A percentile compares a stretch with the other conserved stretches of the same genome.
Evolutionary conservation across 2,113 vertebrate genomes (phyloP).

Genomic region (Stegastes partitus): DNA sequence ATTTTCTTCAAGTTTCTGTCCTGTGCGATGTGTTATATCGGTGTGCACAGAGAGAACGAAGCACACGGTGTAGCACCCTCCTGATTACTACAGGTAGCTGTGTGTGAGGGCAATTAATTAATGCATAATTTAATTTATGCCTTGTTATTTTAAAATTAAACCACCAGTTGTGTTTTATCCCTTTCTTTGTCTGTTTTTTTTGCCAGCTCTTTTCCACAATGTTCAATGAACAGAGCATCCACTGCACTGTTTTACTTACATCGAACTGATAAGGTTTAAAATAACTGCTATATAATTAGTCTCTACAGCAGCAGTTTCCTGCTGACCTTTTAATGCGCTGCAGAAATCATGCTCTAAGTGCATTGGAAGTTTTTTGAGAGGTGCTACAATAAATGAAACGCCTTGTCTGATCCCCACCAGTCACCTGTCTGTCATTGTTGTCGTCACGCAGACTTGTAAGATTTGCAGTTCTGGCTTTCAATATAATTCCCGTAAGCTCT

Average conservation of each 20-base stretch:
- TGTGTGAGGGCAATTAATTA: constrained; percentile 27
- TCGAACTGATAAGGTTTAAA: constrained; percentile 3
- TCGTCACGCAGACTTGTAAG: neutral
- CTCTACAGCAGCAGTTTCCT: constrained; percentile 5
- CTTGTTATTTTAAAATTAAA: constrained; percentile 38
- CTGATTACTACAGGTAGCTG: constrained; percentile 48
- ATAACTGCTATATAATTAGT: neutral
- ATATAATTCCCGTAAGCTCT: neutral
- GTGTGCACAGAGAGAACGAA: constrained; percentile 10
- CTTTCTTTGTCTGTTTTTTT: neutral
- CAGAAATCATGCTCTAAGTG: too few species aligned
- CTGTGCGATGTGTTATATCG: neutral
- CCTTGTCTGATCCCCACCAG: neutral
- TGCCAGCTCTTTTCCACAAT: neutral
- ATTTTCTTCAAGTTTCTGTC: constrained; percentile 17
- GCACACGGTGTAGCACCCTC: constrained; percentile 6
- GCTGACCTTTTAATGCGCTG: neutral
- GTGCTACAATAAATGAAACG: neutral
- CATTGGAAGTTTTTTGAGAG: neutral
- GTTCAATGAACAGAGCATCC: neutral
- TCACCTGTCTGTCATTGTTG: neutral
- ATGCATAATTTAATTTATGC: constrained; percentile 27
- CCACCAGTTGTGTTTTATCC: constrained; percentile 6
- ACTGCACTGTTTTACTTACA: neutral
- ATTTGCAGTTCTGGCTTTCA: neutral